Base-by-base conservation (phyloP, 2,797 vertebrate species). In the Mus minutoides region DNA sequence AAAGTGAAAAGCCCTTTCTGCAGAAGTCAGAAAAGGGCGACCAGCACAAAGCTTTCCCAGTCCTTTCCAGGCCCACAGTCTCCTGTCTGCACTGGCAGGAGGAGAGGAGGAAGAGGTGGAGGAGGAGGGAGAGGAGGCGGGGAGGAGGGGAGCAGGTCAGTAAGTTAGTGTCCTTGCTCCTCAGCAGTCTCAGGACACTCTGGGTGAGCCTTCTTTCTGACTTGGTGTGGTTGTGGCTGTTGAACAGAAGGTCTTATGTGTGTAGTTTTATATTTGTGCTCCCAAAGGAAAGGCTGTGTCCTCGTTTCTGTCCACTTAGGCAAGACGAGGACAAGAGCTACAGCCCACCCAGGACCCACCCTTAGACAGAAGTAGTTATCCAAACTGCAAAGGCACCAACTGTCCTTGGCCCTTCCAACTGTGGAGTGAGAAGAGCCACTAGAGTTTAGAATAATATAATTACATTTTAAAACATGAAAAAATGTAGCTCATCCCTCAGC, bases 401-500 rank as follows among this genome's bases (percentile, higher is more conserved):
- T 34, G n/a, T 7, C 34, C 79, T 88, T 34, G 34, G 64, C 71
- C 31, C 52, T 93, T 73, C 58, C 78, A 78, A 29, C 58, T 31
- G 58, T 56, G 49, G 49, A 69, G 24, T 56, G 49, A 96, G 46
- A 87, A 93, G 79, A 71, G 34, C 19, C 26, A 86, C 29, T 82
- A 87, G n/a, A 85, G 79, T 95, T 92, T 85, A 94, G 76, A 43
- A 60, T 62, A 85, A 79, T 37, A 46, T 12, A 89, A 85, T 86
- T 34, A 62, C 1, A 54, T 49, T 67, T 90, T 2, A 94, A 62
- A 92, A 96, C 78, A 92, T 69, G 78, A 96, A 91, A 58, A 58
- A 90, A 31, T 29, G 11, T 46, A 95, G 67, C 73, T 95, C 73
- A 91, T 78, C 49, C 17, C 2, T 95, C 43, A 95, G 94, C 91